These are phyloP conservation scores for Perca flavescens DNA, from an alignment of 2,113 vertebrate species.

Conservation along the genomic window DNA sequence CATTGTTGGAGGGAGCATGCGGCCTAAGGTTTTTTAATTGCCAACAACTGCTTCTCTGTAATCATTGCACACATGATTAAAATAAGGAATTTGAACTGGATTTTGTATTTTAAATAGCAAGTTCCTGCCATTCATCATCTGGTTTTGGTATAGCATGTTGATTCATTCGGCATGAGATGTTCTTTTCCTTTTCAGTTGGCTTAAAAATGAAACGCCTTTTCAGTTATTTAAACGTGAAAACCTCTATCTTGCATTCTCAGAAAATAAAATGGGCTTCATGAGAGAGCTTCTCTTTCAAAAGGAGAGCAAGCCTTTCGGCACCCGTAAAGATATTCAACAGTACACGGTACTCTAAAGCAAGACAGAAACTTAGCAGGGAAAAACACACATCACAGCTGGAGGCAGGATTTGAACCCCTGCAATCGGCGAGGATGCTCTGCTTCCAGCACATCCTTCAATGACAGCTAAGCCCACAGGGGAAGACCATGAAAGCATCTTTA, in stretches of 20 bases:
- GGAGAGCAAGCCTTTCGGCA: neutral
- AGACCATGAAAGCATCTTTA: slow-evolving; percentile 38
- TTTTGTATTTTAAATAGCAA: neutral
- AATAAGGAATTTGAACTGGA: neutral
- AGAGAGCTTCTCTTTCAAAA: slow-evolving; percentile 4
- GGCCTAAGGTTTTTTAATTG: too few species aligned
- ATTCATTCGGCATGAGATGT: neutral
- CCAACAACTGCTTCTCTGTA: too few species aligned
- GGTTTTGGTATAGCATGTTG: neutral
- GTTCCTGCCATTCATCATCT: neutral
- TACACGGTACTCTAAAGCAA: neutral
- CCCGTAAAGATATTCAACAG: slow-evolving; percentile 16
- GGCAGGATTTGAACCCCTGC: neutral
- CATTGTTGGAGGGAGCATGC: too few species aligned
- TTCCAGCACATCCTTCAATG: slow-evolving; percentile 18
- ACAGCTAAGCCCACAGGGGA: slow-evolving; percentile 29
- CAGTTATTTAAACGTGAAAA: neutral
- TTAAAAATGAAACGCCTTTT: neutral
- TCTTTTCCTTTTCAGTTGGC: neutral
- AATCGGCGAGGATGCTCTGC: slow-evolving; percentile 3
- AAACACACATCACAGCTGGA: slow-evolving; percentile 50
- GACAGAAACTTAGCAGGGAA: slow-evolving; percentile 3
- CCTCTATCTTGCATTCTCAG: neutral
- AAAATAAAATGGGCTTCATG: neutral
- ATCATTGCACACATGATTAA: too few species aligned